Percentiles rank a stretch among this genome's conserved stretches.
Evolutionary conservation across 2,797 vertebrate species (phyloP).

Genomic region (Melanogrammus aeglefinus): DNA sequence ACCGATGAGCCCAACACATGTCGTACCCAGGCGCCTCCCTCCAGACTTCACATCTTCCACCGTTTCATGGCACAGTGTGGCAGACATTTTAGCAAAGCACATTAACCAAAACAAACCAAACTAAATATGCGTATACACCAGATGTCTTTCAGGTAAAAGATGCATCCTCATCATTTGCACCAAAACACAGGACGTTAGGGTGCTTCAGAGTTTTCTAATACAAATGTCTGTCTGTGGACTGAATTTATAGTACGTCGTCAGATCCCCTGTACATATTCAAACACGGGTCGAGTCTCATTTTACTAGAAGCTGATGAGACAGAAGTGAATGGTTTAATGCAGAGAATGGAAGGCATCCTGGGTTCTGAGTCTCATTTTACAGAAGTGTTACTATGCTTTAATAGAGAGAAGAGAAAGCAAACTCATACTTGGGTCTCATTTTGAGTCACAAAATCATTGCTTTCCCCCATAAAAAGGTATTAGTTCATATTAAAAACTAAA

Average conservation of each 20-base stretch:
- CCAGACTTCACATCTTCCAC: neutral
- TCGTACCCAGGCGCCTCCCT: conserved; percentile 19
- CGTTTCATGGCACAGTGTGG: neutral
- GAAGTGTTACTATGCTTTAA: no score
- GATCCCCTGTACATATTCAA: neutral
- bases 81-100: neutral
- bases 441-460: no score
- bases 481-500: no score
- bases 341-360: no score
- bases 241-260: neutral
- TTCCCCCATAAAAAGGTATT: no score
- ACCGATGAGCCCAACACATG: conserved; percentile 55
- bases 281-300: neutral
- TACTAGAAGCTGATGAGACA: no score
- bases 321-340: no score
- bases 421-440: no score
- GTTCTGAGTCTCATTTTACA: no score
- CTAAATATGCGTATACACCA: neutral
- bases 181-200: neutral
- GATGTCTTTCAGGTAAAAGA: neutral
- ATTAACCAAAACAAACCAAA: neutral
- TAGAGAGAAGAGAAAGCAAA: no score
- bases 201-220: neutral
- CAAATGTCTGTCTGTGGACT: neutral
- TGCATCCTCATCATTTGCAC: neutral